Conservation (phyloP, 2,113 vertebrate genomes). For the Pao palembangensis region DNA sequence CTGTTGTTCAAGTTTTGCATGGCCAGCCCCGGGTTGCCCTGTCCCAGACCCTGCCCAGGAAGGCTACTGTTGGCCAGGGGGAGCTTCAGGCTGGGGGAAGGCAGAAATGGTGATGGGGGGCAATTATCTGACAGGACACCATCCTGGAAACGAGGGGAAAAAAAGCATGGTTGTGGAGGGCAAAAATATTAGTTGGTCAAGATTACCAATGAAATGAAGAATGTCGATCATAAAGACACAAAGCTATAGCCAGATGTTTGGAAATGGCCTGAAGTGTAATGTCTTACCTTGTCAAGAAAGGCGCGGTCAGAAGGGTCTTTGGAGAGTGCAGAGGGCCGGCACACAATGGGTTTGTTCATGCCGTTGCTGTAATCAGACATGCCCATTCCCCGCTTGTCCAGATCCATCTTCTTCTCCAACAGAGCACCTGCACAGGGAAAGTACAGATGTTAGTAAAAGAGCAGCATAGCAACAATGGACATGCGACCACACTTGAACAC, state of each 20-base stretch:
- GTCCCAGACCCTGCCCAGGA: conserved; percentile 93
- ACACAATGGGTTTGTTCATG: conserved; percentile 89
- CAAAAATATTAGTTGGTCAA: background rate
- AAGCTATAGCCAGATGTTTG: too few relatives aligned
- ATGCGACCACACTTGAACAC: background rate
- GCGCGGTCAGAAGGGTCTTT: conserved; percentile 97
- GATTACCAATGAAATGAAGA: too few relatives aligned
- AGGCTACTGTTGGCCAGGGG: conserved; percentile 96
- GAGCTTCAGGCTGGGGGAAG: conserved; percentile 99
- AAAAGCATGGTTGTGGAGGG: conserved; percentile 40
- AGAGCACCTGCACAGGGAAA: conserved; percentile 80
- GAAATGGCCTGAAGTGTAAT: background rate
- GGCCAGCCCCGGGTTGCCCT: conserved; percentile 92
- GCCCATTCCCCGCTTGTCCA: conserved; percentile 96
- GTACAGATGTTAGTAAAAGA: background rate
- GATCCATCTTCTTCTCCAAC: conserved; percentile 98
- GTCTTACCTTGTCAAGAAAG: conserved; percentile 91
- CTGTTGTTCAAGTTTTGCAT: conserved; percentile 99
- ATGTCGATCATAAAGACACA: too few relatives aligned
- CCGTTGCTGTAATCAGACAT: conserved; percentile 93
- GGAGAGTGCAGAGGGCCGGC: conserved; percentile 91
- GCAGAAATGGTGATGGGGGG: conserved; percentile 98
- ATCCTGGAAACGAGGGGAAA: conserved; percentile 82
- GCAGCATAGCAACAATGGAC: background rate
- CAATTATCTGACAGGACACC: conserved; percentile 94